Evolutionary conservation across 2,888 invertebrate genomes (phyloP).

Genomic region (Phyllotreta striolata): DNA sequence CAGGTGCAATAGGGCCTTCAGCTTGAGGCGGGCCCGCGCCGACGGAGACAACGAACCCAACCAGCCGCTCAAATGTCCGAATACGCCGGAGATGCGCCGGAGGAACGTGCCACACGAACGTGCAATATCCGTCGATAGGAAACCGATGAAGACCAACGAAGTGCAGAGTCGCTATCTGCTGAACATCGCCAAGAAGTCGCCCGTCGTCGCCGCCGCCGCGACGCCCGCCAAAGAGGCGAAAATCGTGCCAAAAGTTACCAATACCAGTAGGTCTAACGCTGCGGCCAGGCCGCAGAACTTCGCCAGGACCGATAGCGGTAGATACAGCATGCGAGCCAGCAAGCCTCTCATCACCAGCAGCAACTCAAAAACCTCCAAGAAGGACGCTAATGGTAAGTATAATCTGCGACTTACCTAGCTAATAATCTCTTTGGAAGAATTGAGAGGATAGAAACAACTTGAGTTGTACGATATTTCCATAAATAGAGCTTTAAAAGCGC

Average conservation of each 20-base stretch:
- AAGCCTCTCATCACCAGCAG: constrained; percentile 58
- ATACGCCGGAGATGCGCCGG: constrained; percentile 69
- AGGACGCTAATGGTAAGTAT: constrained; percentile 46
- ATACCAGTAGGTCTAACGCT: constrained; percentile 50
- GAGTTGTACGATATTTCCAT: no score
- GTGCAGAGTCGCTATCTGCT: constrained; percentile 59
- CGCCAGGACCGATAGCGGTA: constrained; percentile 69
- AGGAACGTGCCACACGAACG: constrained; percentile 62
- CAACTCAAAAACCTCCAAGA: constrained; percentile 50
- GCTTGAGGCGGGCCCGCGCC: constrained; percentile 72
- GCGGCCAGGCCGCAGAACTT: constrained; percentile 58
- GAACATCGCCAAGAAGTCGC: constrained; percentile 53
- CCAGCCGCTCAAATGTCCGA: constrained; percentile 66
- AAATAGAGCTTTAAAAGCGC: no score
- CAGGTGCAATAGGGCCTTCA: constrained; percentile 77
- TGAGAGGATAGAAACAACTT: no score
- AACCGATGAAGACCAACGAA: constrained; percentile 56
- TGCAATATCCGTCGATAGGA: constrained; percentile 60
- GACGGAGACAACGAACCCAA: constrained; percentile 63
- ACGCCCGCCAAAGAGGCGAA: constrained; percentile 43
- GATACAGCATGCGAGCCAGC: constrained; percentile 70
- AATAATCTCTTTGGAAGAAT: no score
- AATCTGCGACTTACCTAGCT: no score
- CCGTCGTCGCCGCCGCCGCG: no score
- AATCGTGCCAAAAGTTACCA: constrained; percentile 59